A percentile compares a stretch with the other conserved stretches of the same genome.
Evolutionary conservation across 2,888 invertebrate genomes (phyloP).

Genomic region (Athrips mouffetella): DNA sequence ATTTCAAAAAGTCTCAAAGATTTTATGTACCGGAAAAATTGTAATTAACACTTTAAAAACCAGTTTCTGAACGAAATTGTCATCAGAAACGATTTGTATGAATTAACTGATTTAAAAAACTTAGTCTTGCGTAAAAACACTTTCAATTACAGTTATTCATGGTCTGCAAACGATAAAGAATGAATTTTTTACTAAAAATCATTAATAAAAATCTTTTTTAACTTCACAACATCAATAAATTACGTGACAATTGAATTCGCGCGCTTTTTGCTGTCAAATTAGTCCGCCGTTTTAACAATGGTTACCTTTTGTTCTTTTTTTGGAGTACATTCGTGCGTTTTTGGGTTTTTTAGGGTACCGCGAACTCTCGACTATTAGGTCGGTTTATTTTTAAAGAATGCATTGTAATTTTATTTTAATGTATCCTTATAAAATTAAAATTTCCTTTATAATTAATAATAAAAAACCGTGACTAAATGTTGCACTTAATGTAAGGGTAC

Average conservation of each 20-base stretch:
- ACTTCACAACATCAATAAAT: constrained; percentile 72
- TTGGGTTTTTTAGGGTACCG: constrained; percentile 23
- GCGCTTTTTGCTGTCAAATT: constrained; percentile 75
- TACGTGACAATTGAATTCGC: constrained; percentile 69
- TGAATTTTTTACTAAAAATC: constrained; percentile 53
- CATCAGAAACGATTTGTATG: constrained; percentile 48
- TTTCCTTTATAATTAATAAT: no score
- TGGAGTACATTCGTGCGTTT: constrained; percentile 63
- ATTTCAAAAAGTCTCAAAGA: constrained; percentile 21
- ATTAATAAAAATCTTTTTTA: constrained; percentile 63
- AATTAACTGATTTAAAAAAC: constrained; percentile 49
- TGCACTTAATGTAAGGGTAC: no score
- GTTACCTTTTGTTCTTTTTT: constrained; percentile 53
- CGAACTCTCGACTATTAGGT: background rate
- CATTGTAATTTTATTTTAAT: background rate
- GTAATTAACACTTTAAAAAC: constrained; percentile 45
- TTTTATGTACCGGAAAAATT: constrained; percentile 48
- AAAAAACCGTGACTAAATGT: no score
- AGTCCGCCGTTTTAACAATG: constrained; percentile 64
- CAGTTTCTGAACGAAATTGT: constrained; percentile 32
- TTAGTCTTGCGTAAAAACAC: constrained; percentile 58
- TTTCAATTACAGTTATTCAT: constrained; percentile 57
- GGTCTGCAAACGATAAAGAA: constrained; percentile 45
- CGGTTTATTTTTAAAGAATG: background rate
- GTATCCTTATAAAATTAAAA: background rate